A percentile compares a stretch with the other conserved stretches of the same genome.
phyloP scores from a whole-genome alignment of 2,888 invertebrate genomes.

The Megalurothrips usitatus region DNA sequence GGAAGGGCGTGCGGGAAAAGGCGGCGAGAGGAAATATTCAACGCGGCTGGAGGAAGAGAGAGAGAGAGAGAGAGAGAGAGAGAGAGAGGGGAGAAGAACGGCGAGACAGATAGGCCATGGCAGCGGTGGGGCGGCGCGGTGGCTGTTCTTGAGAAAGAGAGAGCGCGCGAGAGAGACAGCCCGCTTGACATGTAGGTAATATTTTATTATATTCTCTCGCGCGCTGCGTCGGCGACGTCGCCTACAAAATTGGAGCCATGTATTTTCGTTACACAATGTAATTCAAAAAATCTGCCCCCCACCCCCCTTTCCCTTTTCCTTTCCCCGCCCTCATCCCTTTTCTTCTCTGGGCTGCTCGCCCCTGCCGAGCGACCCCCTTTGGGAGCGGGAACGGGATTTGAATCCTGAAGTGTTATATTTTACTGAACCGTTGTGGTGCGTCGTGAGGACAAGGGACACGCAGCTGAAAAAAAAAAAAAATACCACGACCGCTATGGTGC shows the following conservation, averaged over 20 bases:
- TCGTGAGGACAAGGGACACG: neutral
- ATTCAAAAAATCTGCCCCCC: constrained; percentile 3
- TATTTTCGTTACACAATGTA: constrained; percentile 27
- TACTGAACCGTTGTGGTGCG: neutral
- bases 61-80: no score
- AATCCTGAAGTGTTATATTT: constrained; percentile 23
- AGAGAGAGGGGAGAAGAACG: neutral
- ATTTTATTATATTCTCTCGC: constrained; percentile 16
- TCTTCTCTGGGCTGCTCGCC: no score
- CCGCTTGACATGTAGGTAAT: constrained; percentile 16
- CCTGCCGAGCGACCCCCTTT: neutral
- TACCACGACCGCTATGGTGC: neutral
- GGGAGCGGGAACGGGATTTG: constrained; percentile 1
- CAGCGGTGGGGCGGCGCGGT: neutral
- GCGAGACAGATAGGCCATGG: neutral
- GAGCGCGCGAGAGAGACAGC: neutral
- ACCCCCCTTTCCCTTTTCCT: no score
- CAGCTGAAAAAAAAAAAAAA: neutral
- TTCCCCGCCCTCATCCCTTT: neutral
- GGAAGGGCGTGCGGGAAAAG: neutral
- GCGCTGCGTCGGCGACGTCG: constrained; percentile 12
- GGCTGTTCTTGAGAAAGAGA: neutral
- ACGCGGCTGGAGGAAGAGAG: neutral
- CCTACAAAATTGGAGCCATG: constrained; percentile 19
- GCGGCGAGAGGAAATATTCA: neutral